Evolutionary conservation across 2,888 invertebrate species (phyloP).

Genomic region (Andrena trimmerana): DNA sequence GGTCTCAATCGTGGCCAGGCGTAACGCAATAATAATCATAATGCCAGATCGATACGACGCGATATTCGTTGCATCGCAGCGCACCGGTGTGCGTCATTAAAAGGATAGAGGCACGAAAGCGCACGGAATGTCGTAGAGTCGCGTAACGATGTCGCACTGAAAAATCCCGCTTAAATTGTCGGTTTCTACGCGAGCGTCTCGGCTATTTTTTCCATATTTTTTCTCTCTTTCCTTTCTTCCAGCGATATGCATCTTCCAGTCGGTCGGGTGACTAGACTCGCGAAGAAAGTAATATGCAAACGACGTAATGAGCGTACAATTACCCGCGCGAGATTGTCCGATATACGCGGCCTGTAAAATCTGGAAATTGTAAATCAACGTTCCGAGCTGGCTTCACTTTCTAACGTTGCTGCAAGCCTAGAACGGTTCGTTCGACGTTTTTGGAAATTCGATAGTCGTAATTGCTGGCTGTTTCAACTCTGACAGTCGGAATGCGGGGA

Average conservation of each 20-base stretch:
- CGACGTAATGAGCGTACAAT: conserved; percentile 53
- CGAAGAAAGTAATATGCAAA: conserved; percentile 53
- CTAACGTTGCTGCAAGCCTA: conserved; percentile 37
- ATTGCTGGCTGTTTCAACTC: conserved; percentile 4
- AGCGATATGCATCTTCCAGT: conserved; percentile 53
- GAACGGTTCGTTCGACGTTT: conserved; percentile 23
- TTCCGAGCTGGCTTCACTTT: conserved; percentile 32
- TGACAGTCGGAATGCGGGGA: background rate
- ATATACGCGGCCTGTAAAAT: conserved; percentile 47
- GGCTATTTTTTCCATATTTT: conserved; percentile 8
- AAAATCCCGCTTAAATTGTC: conserved; percentile 60
- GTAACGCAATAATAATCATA: conserved; percentile 81
- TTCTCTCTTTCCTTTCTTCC: conserved; percentile 34
- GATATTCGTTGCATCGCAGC: conserved; percentile 78
- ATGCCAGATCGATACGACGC: conserved; percentile 80
- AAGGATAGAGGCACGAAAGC: conserved; percentile 73
- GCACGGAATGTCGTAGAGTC: conserved; percentile 69
- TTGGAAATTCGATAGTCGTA: conserved; percentile 39
- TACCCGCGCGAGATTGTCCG: conserved; percentile 47
- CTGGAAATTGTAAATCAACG: conserved; percentile 58
- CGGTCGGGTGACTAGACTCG: background rate
- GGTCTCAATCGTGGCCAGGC: conserved; percentile 79
- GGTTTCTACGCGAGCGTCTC: conserved; percentile 38
- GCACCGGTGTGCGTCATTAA: conserved; percentile 73
- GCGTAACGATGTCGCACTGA: conserved; percentile 61